Evolutionary conservation across 2,797 vertebrate species (phyloP), one percentile per base, ranked within the genome.

Genomic region (Holocentrus rufus): DNA sequence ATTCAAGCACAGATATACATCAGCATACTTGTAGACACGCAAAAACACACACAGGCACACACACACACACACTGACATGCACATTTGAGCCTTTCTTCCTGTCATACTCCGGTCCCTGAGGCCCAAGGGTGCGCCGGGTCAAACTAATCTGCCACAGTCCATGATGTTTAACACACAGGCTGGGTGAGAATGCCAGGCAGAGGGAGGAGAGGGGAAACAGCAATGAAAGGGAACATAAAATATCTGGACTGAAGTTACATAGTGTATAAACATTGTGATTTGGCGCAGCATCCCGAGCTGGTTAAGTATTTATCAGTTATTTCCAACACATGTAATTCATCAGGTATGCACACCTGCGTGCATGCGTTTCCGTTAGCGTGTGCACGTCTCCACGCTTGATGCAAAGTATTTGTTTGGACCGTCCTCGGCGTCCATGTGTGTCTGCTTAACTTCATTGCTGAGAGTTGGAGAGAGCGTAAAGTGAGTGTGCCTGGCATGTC

Each of bases 61-160:
- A 36, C 42, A 60, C 46, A 69, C 22, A 82, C 74, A 79, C 47
- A 55, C 69, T 69, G 75, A 44, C 72, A 79, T 7, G 11, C 61
- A 76, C 63, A 65, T 44, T 57, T 64, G 25, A 64, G 70, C 31
- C 10, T 20, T 17, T 77, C 72, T 25, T 78, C 60, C 58, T 57
- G 72, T 17, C 80, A 61, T 25, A 66, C 60, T 39, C 49, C 13
- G n/a, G 47, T 81, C 78, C 69, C 81, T 53, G 68, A 63, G 84
- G 81, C 70, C 75, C 68, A 65, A 65, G 49, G 72, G 81, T 69
- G 68, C 76, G 70, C 17, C 1, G 68, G 87, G 86, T 91, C 85
- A 91, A 85, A 90, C 65, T 82, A 83, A 90, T 91, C 75, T 64
- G 72, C 85, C 52, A 65, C 72, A 69, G 66, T 73, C 22, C 50